These are phyloP conservation scores for Gobionotothen gibberifrons DNA, from an alignment of 2,797 vertebrate species.

Conservation along the genomic window DNA sequence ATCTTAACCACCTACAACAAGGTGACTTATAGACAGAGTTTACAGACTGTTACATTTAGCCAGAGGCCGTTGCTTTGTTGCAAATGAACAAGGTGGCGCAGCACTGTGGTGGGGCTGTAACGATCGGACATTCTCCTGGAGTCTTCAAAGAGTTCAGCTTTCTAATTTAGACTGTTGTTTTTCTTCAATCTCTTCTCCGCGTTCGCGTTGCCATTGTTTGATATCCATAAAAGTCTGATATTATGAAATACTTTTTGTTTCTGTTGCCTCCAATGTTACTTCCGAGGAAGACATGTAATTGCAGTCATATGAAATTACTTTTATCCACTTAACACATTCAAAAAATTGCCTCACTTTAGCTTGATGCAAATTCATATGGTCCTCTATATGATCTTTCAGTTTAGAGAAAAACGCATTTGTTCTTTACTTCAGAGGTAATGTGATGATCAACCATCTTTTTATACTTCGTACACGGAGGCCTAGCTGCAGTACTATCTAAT, in stretches of 20 bases:
- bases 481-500: not conserved
- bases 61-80: not conserved
- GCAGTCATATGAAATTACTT: not conserved
- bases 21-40: conserved; percentile 79
- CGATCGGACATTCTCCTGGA: not conserved
- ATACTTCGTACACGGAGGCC: not conserved
- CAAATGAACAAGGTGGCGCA: conserved; percentile 6
- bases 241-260: not conserved
- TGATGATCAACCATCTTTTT: not conserved
- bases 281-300: not conserved
- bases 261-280: not conserved
- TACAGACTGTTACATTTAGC: not conserved
- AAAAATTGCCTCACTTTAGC: not conserved
- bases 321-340: not conserved
- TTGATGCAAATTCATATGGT: too few relatives aligned
- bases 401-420: not conserved
- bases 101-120: not conserved
- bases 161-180: not conserved
- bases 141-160: not conserved
- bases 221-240: not conserved
- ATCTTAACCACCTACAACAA: conserved; percentile 94
- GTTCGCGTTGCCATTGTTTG: conserved; percentile 4
- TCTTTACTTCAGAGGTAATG: conserved; percentile 1
- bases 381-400: not conserved
- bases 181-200: not conserved